Evolutionary conservation across 2,797 vertebrate genomes (phyloP).

Genomic region (Malacoctenus gilli): DNA sequence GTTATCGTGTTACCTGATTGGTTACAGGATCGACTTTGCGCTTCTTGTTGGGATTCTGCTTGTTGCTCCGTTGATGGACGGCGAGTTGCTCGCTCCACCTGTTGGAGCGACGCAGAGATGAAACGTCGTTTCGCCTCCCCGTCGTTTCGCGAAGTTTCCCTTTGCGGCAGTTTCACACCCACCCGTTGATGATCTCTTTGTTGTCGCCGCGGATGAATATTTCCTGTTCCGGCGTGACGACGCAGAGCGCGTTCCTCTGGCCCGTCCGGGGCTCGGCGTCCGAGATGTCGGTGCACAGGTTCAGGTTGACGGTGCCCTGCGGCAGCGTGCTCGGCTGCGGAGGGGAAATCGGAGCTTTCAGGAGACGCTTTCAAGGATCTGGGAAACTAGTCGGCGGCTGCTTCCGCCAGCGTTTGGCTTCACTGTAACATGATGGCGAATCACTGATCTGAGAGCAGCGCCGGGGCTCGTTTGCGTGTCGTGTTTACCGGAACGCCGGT

Average conservation of each 20-base stretch:
- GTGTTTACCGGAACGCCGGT: too few relatives aligned
- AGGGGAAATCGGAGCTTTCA: too few relatives aligned
- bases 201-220: slow-evolving; percentile 78
- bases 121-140: too few relatives aligned
- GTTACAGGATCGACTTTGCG: slow-evolving; percentile 70
- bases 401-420: too few relatives aligned
- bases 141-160: too few relatives aligned
- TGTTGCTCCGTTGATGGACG: slow-evolving; percentile 60
- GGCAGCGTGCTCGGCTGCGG: slow-evolving; percentile 77
- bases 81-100: slow-evolving; percentile 79
- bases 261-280: slow-evolving; percentile 75
- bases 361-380: too few relatives aligned
- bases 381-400: too few relatives aligned
- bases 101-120: not conserved
- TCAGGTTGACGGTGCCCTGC: slow-evolving; percentile 78
- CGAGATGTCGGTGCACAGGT: slow-evolving; percentile 63
- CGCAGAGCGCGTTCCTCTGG: slow-evolving; percentile 75
- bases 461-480: too few relatives aligned
- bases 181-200: slow-evolving; percentile 79
- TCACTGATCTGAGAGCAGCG: too few relatives aligned
- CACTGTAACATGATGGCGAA: too few relatives aligned
- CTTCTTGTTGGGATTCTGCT: slow-evolving; percentile 77
- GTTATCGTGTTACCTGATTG: slow-evolving; percentile 59
- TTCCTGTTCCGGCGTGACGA: slow-evolving; percentile 70
- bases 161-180: too few relatives aligned